phyloP scores from a whole-genome alignment of 2,113 vertebrate species.

The Uropsilus gracilis region DNA sequence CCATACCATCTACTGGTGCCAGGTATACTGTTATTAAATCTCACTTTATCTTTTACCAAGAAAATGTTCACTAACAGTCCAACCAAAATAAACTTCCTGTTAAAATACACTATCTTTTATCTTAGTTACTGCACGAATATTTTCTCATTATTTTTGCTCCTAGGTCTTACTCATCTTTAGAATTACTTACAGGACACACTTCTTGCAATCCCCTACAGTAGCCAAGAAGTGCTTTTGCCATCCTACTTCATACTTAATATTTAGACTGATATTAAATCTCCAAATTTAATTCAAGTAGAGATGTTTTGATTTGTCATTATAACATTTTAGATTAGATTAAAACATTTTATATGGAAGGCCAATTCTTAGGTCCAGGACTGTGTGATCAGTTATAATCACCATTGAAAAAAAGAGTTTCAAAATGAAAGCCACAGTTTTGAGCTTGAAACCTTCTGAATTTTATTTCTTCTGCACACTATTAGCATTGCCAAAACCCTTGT shows the following conservation, averaged over 20 bases:
- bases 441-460: slow-evolving; percentile 24
- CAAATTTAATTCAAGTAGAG: neutral
- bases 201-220: neutral
- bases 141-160: neutral
- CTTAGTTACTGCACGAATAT: neutral
- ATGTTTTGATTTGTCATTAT: neutral
- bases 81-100: neutral
- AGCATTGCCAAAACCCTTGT: slow-evolving; percentile 65
- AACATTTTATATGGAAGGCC: neutral
- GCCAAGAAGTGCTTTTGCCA: neutral
- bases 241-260: neutral
- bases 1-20: neutral
- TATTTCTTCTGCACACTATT: slow-evolving; percentile 48
- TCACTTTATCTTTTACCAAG: neutral
- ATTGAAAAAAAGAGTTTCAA: neutral
- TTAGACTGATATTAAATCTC: slow-evolving; percentile 11
- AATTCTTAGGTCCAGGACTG: neutral
- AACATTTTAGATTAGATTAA: slow-evolving; percentile 2
- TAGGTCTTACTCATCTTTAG: neutral
- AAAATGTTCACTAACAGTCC: neutral
- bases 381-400: neutral
- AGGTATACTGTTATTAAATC: neutral
- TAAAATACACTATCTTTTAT: neutral
- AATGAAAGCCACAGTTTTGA: neutral
- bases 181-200: neutral